phyloP scores from a whole-genome alignment of 2,113 vertebrate species.

The Psephotus haematonotus region DNA sequence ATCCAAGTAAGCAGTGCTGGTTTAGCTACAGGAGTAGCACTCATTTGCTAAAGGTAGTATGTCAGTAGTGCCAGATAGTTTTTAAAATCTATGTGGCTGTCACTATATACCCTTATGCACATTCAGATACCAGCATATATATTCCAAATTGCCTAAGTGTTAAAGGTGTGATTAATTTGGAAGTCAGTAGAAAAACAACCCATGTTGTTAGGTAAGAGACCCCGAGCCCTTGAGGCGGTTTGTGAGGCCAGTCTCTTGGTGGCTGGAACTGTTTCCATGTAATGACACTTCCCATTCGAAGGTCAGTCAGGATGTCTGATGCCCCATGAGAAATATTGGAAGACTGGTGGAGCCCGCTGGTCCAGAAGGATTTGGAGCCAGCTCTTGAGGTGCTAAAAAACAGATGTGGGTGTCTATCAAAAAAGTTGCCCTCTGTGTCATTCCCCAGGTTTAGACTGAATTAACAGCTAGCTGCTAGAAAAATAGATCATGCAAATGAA shows the following conservation, averaged over 20 bases:
- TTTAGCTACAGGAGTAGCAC: background rate
- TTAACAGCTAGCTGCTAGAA: background rate
- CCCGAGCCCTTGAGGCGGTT: background rate
- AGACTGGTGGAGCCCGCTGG: background rate
- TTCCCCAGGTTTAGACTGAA: background rate
- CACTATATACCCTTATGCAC: accelerated
- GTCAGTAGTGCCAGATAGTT: background rate
- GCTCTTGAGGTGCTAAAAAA: background rate
- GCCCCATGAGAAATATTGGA: background rate
- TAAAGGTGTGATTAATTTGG: background rate
- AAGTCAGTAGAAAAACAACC: background rate
- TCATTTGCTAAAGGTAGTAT: background rate
- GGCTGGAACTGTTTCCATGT: background rate
- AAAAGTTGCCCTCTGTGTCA: background rate
- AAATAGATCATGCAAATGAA: background rate
- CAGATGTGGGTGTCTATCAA: background rate
- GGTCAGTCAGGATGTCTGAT: background rate
- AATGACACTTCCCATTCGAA: background rate
- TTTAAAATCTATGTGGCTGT: background rate
- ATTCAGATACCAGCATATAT: background rate
- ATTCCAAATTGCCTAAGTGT: background rate
- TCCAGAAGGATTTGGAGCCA: background rate
- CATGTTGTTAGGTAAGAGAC: background rate
- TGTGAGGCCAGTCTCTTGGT: background rate
- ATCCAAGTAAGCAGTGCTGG: background rate